These are phyloP conservation scores for Chesias legatella DNA, from an alignment of 2,888 invertebrate genomes.

Conservation along the genomic window DNA sequence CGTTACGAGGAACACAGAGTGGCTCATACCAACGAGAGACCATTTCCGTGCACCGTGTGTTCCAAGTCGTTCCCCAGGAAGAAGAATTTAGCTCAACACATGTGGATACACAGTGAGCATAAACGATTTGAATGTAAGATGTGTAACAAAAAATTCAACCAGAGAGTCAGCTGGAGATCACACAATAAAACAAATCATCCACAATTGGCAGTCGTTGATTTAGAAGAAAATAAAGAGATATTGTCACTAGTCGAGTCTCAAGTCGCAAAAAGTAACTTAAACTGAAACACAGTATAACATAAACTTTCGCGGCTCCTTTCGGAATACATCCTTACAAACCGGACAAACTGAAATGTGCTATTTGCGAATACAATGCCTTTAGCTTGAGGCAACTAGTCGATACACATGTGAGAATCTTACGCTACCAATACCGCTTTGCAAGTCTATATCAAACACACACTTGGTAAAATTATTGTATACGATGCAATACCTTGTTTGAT, in stretches of 20 bases:
- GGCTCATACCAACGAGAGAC: slow-evolving; percentile 74
- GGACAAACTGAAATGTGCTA: slow-evolving; percentile 36
- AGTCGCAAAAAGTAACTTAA: too few relatives aligned
- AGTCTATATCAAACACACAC: slow-evolving; percentile 53
- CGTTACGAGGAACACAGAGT: slow-evolving; percentile 67
- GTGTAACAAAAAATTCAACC: slow-evolving; percentile 57
- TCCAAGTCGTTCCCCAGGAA: slow-evolving; percentile 61
- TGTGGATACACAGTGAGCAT: slow-evolving; percentile 66
- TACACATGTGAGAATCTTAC: slow-evolving; percentile 59
- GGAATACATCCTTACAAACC: slow-evolving; percentile 51
- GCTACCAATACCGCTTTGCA: slow-evolving; percentile 53
- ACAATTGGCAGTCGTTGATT: too few relatives aligned
- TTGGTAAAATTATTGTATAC: slow-evolving; percentile 50
- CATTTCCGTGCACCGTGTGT: slow-evolving; percentile 72
- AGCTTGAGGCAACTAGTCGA: not conserved
- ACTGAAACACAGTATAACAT: slow-evolving; percentile 35
- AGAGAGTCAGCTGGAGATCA: too few relatives aligned
- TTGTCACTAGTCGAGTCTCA: too few relatives aligned
- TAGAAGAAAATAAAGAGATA: too few relatives aligned
- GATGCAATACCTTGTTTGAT: slow-evolving; percentile 55
- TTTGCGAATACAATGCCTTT: slow-evolving; percentile 39
- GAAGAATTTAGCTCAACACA: slow-evolving; percentile 62
- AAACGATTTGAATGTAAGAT: slow-evolving; percentile 60
- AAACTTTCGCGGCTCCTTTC: slow-evolving; percentile 41
- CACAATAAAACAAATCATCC: too few relatives aligned